Evolutionary conservation across 1,140 invertebrate genomes (phyloP).

Genomic region (Propsilocerus akamusi): DNA sequence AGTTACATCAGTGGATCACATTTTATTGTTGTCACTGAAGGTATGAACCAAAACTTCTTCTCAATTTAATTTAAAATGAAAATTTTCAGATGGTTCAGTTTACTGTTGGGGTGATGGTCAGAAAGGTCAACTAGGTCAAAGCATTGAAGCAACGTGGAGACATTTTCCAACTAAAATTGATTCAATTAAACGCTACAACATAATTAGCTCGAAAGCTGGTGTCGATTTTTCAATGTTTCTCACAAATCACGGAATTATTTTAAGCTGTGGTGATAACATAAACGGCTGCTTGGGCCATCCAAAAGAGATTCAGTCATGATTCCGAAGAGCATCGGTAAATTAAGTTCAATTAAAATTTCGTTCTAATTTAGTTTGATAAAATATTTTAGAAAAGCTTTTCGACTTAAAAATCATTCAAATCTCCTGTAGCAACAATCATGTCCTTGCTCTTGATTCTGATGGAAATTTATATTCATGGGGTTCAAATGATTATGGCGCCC

Average conservation of each 20-base stretch:
- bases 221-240: conserved; percentile 42
- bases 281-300: conserved; percentile 48
- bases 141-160: conserved; percentile 29
- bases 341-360: neutral
- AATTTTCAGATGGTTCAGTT: conserved; percentile 33
- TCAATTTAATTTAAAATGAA: neutral
- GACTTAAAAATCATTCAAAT: conserved; percentile 43
- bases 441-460: conserved; percentile 37
- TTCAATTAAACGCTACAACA: conserved; percentile 36
- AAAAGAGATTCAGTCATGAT: conserved; percentile 26
- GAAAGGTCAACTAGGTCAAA: conserved; percentile 49
- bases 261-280: conserved; percentile 49
- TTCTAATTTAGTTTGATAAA: conserved; percentile 5
- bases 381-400: conserved; percentile 20
- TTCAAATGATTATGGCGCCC: conserved; percentile 35
- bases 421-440: conserved; percentile 44
- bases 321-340: conserved; percentile 1
- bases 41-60: conserved; percentile 13
- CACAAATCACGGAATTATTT: conserved; percentile 45
- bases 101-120: conserved; percentile 52
- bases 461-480: conserved; percentile 53
- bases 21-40: conserved; percentile 42
- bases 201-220: conserved; percentile 34
- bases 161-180: conserved; percentile 36
- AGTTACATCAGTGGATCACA: conserved; percentile 45